Percentiles rank a stretch among this genome's conserved stretches.
phyloP scores from a whole-genome alignment of 2,797 vertebrate species.

The Lagodon rhomboides region DNA sequence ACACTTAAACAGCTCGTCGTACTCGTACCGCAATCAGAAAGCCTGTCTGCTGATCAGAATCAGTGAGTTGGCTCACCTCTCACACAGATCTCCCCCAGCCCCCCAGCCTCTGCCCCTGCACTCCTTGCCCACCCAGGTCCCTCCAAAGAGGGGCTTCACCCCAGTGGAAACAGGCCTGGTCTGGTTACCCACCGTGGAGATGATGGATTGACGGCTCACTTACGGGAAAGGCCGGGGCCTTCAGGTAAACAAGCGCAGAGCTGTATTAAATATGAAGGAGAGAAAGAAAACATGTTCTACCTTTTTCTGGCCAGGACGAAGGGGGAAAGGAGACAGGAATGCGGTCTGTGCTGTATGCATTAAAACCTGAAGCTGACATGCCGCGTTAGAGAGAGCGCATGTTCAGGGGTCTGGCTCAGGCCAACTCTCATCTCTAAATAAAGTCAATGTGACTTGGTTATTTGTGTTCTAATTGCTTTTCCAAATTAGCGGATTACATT shows the following conservation, averaged over 20 bases:
- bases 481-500: slow-evolving; percentile 65
- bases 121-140: slow-evolving; percentile 65
- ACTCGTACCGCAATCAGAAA: neutral
- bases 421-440: slow-evolving; percentile 57
- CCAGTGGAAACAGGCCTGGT: slow-evolving; percentile 77
- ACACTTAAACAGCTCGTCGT: neutral
- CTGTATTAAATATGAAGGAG: slow-evolving; percentile 70
- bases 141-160: slow-evolving; percentile 50
- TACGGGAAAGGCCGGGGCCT: slow-evolving; percentile 70
- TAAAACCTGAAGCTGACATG: slow-evolving; percentile 58
- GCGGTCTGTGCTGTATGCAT: slow-evolving; percentile 44
- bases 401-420: slow-evolving; percentile 28
- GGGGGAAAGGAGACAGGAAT: slow-evolving; percentile 50
- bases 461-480: slow-evolving; percentile 65
- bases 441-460: slow-evolving; percentile 58
- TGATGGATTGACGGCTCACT: slow-evolving; percentile 84
- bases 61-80: neutral
- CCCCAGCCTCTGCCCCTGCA: slow-evolving; percentile 1
- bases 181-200: slow-evolving; percentile 78
- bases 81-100: neutral
- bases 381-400: slow-evolving; percentile 25
- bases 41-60: neutral
- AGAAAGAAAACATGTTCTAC: slow-evolving; percentile 67
- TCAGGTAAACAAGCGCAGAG: slow-evolving; percentile 80
- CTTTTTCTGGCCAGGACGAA: slow-evolving; percentile 37